Evolutionary conservation across 2,888 invertebrate genomes (phyloP), one percentile per base, ranked within the genome.

Genomic region (Ennomos quercinarius): DNA sequence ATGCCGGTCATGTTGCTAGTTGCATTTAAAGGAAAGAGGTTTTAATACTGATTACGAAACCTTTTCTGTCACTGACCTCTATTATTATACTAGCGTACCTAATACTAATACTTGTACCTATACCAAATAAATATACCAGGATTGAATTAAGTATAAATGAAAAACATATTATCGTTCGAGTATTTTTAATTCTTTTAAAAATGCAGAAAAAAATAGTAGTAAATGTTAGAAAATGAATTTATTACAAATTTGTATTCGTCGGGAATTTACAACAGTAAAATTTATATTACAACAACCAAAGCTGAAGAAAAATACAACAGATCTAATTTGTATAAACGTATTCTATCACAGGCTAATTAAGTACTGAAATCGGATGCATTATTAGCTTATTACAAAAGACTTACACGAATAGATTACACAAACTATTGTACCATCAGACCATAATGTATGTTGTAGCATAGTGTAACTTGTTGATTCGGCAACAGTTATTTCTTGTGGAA

Each of bases 201-300:
- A 87, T 87, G 86, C 87, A 85, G 86, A 89, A 91, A 89, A 64
- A 86, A 86, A 87, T 84, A 83, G 83, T 84, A 81, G 27, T 27
- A 80, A 83, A 82, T 86, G 84, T 88, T 88, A 87, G 83, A 87
- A 89, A 90, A 89, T 86, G 87, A 91, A 91, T 86, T 83, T 82
- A 91, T 91, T 91, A 91, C 91, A 91, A 91, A 92, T 92, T 91
- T 91, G 91, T 89, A 91, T 92, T 89, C 72, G 64, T 71, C 58
- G 59, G 71, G 53, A 57, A 63, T 67, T 64, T 51, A 53, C 47
- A 57, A 61, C 57, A 63, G 60, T 53, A 51, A 54, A 54, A 38
- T 36, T 50, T 54, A 49, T 10, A 51, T 61, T 67, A 64, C 60
- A 73, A 73, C 58, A 73, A 73, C 58, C 66, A 68, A 69, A 70